A percentile compares a stretch with the other conserved stretches of the same genome.
Conservation (phyloP, 2,888 invertebrate species). For the Cephus runcator region DNA sequence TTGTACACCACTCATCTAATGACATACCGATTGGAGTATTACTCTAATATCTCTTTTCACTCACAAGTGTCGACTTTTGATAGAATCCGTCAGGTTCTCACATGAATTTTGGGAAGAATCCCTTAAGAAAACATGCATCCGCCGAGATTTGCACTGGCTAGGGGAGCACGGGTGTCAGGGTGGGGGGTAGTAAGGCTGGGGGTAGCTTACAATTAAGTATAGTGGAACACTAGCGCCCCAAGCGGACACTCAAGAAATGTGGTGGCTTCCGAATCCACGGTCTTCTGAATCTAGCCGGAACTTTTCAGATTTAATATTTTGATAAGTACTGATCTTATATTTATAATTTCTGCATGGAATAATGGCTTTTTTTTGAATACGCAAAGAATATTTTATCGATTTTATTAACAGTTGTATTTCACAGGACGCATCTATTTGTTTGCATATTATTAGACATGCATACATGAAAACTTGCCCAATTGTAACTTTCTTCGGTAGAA, state of each 20-base stretch:
- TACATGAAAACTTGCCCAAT: background rate
- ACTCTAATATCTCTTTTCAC: constrained; percentile 33
- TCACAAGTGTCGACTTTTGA: constrained; percentile 39
- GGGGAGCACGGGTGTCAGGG: constrained; percentile 52
- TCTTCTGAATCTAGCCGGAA: background rate
- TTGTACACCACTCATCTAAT: constrained; percentile 7
- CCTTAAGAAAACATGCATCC: constrained; percentile 63
- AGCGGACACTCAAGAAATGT: background rate
- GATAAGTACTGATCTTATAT: background rate
- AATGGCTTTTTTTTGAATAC: background rate
- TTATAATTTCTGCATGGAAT: background rate
- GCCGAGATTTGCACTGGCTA: constrained; percentile 63
- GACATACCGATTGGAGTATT: background rate
- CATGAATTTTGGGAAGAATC: constrained; percentile 57
- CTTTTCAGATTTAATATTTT: background rate
- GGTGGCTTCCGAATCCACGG: background rate
- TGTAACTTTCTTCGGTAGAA: background rate
- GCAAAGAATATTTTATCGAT: background rate
- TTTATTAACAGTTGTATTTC: background rate
- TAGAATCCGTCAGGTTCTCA: constrained; percentile 40
- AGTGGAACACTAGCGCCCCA: constrained; percentile 37
- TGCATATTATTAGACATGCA: background rate
- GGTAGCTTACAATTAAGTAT: constrained; percentile 33
- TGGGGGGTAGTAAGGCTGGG: constrained; percentile 52
- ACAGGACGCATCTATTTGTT: background rate